Base-by-base conservation (phyloP, 2,888 invertebrate genomes). In the Rambutsinella grinnellia region DNA sequence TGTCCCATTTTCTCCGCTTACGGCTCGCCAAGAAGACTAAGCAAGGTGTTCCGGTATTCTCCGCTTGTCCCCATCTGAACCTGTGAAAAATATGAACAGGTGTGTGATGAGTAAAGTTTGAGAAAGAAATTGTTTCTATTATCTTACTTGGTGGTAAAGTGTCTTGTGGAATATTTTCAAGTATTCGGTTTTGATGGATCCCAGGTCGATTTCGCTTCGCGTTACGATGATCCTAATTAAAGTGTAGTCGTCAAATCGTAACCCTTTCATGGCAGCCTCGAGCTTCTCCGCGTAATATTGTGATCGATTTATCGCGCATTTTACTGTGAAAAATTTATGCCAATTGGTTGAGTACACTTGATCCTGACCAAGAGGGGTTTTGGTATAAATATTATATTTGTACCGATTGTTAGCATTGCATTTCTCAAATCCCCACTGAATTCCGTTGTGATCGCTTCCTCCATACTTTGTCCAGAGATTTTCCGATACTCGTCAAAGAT, bases 401-500 rank as follows among this genome's bases (percentile, higher is more conserved):
- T 83, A 80, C 93, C 92, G 78, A 93, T 90, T 51, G 93, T 91
- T 27, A 92, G 88, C 85, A 92, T 89, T 0, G 92, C 93, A 3
- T 91, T 90, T 83, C 90, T 88, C 49, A 92, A 87, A 81, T 92
- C 92, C 0, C 92, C 93, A 77, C 85, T 85, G 84, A 86, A 84
- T 80, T 86, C 86, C 5, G 90, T 89, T 85, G 90, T 90, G 85
- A 93, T 89, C 58, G 92, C 92, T 85, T 92, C 91, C 86, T 92
- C 92, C 84, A 93, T 90, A 80, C 92, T 92, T 85, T 91, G 90
- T 0, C 93, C 93, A 1, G 93, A 89, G 6, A 93, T 86, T 79
- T 89, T 89, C 87, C 92, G 91, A 87, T 94, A 94, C 85, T 91
- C 92, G 83, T 93, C 92, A 86, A 93, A 93, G 66, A 92, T 88